These are phyloP conservation scores for Microdon myrmicae DNA, from an alignment of 2,888 invertebrate species.

Conservation along the genomic window DNA sequence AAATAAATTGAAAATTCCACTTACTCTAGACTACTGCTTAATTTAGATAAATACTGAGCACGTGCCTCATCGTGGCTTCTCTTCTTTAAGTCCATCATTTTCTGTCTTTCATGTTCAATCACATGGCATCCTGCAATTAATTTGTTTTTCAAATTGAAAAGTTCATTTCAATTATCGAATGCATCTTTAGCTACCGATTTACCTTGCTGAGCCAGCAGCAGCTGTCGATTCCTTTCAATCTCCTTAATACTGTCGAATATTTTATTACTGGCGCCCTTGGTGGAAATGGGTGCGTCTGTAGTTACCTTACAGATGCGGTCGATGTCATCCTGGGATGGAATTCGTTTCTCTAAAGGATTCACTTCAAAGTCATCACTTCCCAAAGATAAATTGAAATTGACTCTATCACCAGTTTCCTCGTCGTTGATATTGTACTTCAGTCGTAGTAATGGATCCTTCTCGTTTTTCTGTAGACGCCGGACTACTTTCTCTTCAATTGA, in stretches of 20 bases:
- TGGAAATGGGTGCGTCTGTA: constrained; percentile 80
- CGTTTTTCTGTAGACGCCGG: constrained; percentile 29
- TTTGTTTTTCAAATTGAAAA: constrained; percentile 22
- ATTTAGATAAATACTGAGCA: constrained; percentile 79
- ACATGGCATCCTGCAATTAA: constrained; percentile 80
- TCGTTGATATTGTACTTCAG: constrained; percentile 54
- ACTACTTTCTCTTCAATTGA: constrained; percentile 37
- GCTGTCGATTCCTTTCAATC: constrained; percentile 86
- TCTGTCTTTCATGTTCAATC: constrained; percentile 88
- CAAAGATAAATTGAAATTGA: constrained; percentile 64
- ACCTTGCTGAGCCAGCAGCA: constrained; percentile 92
- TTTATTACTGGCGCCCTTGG: constrained; percentile 77
- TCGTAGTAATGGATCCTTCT: constrained; percentile 54
- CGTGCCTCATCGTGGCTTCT: constrained; percentile 90
- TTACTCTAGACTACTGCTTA: constrained; percentile 55
- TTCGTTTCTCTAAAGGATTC: constrained; percentile 66
- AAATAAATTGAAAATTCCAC: constrained; percentile 36
- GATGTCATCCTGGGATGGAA: constrained; percentile 86
- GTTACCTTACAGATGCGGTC: constrained; percentile 91
- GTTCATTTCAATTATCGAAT: background rate
- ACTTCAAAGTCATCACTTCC: constrained; percentile 66
- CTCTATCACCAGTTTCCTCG: constrained; percentile 54
- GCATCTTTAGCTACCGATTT: background rate
- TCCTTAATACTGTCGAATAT: constrained; percentile 88
- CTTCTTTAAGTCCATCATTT: constrained; percentile 86